Evolutionary conservation across 2,797 vertebrate genomes (phyloP).

Genomic region (Aulostomus chinensis): DNA sequence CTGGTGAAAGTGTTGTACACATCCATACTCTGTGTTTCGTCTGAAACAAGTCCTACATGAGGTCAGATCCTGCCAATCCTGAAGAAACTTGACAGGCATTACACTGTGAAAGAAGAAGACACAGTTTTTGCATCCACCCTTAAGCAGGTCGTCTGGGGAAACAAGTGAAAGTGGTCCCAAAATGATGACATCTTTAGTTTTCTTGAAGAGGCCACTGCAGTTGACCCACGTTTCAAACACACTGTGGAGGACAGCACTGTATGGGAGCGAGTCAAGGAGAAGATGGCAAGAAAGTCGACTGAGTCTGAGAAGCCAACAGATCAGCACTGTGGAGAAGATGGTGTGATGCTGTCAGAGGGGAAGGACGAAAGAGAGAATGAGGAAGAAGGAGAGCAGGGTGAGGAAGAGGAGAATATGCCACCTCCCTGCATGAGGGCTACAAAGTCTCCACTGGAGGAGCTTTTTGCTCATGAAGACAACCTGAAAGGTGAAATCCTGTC

Average conservation of each 20-base stretch:
- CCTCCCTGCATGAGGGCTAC: no score
- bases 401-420: no score
- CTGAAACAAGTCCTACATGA: neutral
- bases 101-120: neutral
- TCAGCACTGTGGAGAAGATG: no score
- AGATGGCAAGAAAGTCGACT: neutral
- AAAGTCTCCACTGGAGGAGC: constrained; percentile 4
- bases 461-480: constrained; percentile 5
- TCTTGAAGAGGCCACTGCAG: neutral
- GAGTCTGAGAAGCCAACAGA: no score
- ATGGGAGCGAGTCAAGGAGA: constrained; percentile 1
- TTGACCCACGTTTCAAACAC: constrained; percentile 1
- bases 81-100: neutral
- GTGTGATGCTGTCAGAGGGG: neutral
- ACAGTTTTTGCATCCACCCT: neutral
- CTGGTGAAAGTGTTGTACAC: neutral
- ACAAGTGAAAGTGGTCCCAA: neutral
- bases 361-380: neutral
- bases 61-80: neutral
- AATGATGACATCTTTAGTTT: neutral
- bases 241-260: neutral
- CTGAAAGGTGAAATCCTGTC: neutral
- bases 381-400: no score
- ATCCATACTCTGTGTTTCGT: neutral
- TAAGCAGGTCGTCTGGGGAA: neutral